Percentiles rank a stretch among this genome's conserved stretches.
These are phyloP conservation scores for Tenthredo amoena DNA, from an alignment of 2,888 invertebrate genomes.

Conservation along the genomic window DNA sequence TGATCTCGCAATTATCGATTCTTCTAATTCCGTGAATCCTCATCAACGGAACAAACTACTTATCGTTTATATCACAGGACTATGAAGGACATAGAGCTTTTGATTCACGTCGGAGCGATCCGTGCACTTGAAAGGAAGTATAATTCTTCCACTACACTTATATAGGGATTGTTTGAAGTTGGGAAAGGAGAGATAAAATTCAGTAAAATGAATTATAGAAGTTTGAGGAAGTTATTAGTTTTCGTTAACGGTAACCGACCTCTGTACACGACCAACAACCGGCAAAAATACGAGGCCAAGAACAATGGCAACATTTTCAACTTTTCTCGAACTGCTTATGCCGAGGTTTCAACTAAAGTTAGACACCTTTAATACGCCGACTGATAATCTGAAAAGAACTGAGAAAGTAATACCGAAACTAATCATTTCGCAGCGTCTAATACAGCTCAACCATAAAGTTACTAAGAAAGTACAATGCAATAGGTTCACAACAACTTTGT, in stretches of 20 bases:
- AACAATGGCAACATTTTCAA: slow-evolving; percentile 69
- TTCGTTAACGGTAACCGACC: slow-evolving; percentile 59
- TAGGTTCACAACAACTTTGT: background rate
- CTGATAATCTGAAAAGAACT: slow-evolving; percentile 67
- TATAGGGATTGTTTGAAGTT: background rate
- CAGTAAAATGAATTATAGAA: background rate
- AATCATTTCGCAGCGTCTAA: slow-evolving; percentile 26
- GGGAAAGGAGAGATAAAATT: background rate
- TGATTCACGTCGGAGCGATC: background rate
- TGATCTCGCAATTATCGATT: slow-evolving; percentile 16
- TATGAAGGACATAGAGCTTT: slow-evolving; percentile 1
- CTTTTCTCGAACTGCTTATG: background rate
- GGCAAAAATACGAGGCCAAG: slow-evolving; percentile 70
- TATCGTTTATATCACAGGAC: background rate
- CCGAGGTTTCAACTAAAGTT: background rate
- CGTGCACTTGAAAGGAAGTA: background rate
- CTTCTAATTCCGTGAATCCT: background rate
- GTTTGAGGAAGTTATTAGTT: background rate
- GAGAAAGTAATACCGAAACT: slow-evolving; percentile 57
- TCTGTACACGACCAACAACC: slow-evolving; percentile 68
- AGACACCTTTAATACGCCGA: slow-evolving; percentile 49
- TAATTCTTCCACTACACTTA: background rate
- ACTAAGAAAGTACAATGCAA: slow-evolving; percentile 10
- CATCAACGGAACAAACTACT: background rate
- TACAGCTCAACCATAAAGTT: slow-evolving; percentile 59